Conservation (phyloP, 2,797 vertebrate genomes). For the Tiaroga cobitis region DNA sequence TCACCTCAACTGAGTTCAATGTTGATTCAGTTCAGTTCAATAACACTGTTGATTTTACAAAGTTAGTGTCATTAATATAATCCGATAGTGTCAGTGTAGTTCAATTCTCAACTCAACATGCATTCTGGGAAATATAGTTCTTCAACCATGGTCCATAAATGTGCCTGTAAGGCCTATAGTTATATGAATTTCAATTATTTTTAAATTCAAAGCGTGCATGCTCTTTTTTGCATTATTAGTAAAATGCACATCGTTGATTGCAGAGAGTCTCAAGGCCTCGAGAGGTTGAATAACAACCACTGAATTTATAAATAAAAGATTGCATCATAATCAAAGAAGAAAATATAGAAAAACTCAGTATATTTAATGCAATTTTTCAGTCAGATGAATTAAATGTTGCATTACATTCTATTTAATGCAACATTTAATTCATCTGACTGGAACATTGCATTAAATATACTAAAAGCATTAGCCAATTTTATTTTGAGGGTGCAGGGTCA, state of each 20-base stretch:
- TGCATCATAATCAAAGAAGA: background rate
- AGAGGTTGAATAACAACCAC: background rate
- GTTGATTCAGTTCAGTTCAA: background rate
- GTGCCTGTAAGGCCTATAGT: background rate
- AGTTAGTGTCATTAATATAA: too few species aligned
- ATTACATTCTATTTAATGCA: background rate
- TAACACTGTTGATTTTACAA: too few species aligned
- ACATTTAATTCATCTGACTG: background rate
- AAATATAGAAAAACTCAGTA: too few species aligned
- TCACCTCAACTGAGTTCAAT: background rate
- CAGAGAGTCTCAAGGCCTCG: background rate
- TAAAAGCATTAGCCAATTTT: background rate
- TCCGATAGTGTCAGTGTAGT: background rate
- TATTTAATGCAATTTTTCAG: background rate
- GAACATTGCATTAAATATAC: background rate
- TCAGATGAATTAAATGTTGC: background rate
- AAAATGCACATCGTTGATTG: background rate
- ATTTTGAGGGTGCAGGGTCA: background rate
- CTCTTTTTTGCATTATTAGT: background rate
- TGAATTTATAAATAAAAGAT: slow-evolving; percentile 22
- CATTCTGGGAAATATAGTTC: background rate
- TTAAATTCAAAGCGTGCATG: background rate
- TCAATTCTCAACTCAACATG: background rate
- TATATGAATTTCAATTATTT: background rate
- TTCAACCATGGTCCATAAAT: background rate